phyloP scores from a whole-genome alignment of 1,140 invertebrate genomes.

The Ceratosolen fusciceps region DNA sequence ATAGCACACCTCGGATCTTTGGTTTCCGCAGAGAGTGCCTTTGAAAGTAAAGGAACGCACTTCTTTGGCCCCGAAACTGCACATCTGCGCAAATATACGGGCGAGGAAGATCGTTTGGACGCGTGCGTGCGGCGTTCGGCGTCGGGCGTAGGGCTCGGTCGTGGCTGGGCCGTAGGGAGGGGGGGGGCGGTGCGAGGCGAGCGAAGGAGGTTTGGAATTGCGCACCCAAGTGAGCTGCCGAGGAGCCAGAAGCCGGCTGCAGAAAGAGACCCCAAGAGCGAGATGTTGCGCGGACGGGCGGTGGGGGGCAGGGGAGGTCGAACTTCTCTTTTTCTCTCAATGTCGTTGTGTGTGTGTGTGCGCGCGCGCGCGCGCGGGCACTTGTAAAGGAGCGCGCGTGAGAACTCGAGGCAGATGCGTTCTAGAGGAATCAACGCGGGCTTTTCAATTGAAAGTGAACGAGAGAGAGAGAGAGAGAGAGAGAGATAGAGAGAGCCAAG shows the following conservation, averaged over 20 bases:
- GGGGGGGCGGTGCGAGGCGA: not conserved
- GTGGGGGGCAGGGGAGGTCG: slow-evolving; percentile 2
- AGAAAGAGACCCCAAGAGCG: not conserved
- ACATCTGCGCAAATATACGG: slow-evolving; percentile 42
- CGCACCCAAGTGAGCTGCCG: slow-evolving; percentile 7
- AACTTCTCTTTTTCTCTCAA: not conserved
- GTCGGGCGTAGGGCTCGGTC: too few relatives aligned
- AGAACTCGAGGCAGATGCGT: slow-evolving; percentile 63
- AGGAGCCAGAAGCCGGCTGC: slow-evolving; percentile 20
- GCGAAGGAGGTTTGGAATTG: slow-evolving; percentile 20
- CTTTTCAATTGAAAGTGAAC: slow-evolving; percentile 8
- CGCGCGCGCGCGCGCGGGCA: not conserved
- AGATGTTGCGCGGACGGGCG: not conserved
- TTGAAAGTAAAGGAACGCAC: slow-evolving; percentile 6
- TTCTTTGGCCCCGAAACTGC: not conserved
- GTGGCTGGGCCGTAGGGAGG: too few relatives aligned
- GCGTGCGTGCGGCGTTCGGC: too few relatives aligned
- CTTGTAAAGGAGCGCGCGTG: slow-evolving; percentile 55
- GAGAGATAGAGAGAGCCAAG: slow-evolving; percentile 19
- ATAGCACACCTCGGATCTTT: not conserved
- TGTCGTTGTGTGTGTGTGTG: too few relatives aligned
- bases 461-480: not conserved
- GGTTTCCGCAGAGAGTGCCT: not conserved
- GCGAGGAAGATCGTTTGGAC: not conserved
- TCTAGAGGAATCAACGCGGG: slow-evolving; percentile 56